Conservation (phyloP, 2,113 vertebrate species). For the Alethe castanea region DNA sequence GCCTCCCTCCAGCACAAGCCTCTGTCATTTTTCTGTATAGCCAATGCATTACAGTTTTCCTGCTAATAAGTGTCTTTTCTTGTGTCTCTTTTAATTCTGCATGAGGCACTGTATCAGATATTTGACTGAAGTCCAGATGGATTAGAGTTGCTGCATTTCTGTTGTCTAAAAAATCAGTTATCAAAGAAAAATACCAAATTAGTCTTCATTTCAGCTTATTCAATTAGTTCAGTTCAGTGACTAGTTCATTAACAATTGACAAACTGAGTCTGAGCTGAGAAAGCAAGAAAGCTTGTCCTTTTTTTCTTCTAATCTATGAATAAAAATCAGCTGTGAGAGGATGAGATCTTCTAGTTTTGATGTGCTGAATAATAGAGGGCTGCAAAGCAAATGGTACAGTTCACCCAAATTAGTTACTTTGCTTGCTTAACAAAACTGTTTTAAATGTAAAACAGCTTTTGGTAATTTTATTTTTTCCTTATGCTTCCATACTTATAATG, state of each 20-base stretch:
- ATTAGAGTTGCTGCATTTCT: conserved; percentile 16
- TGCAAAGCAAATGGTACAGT: conserved; percentile 16
- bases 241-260: conserved; percentile 37
- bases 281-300: conserved; percentile 2
- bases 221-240: conserved; percentile 45
- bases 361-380: background rate
- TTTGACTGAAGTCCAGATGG: background rate
- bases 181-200: conserved; percentile 51
- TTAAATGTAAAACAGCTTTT: conserved; percentile 37
- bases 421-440: conserved; percentile 27
- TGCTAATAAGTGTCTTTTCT: background rate
- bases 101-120: background rate
- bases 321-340: conserved; percentile 37
- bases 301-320: conserved; percentile 28
- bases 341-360: conserved; percentile 15
- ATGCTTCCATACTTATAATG: background rate
- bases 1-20: background rate
- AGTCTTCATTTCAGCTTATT: conserved; percentile 44
- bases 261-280: conserved; percentile 24
- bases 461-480: background rate
- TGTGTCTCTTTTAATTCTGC: background rate
- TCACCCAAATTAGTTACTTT: conserved; percentile 16
- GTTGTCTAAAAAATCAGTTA: conserved; percentile 11
- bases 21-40: background rate
- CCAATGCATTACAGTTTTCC: background rate